Evolutionary conservation across 2,113 vertebrate genomes (phyloP), one percentile per base, ranked within the genome.

Genomic region (Brevimyrus niger): DNA sequence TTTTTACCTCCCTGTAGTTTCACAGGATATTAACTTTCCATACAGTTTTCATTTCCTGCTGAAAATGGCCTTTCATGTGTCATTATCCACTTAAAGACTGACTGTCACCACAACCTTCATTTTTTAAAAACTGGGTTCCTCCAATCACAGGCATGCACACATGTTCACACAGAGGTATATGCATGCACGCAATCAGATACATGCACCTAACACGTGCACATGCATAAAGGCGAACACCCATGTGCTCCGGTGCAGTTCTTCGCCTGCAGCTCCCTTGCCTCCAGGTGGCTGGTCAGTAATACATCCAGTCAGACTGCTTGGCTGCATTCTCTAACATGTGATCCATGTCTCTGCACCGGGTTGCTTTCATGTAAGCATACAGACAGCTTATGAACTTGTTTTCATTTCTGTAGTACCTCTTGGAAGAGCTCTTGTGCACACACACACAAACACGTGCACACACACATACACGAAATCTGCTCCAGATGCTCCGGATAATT

Each of bases 1-100:
- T 89, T 65, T 69, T 51, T 84, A 38, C 15, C 13, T 53, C 48
- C 7, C 88, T 80, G 89, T 89, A 87, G 73, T 89, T 76, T 76
- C 73, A 92, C 92, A 94, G 93, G 94, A 95, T 95, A 95, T 95
- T 93, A 93, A 94, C 93, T 93, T 92, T 94, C 93, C 90, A 90
- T 84, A 89, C 61, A 89, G 89, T 90, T 95, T 93, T 95, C 90
- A 95, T 95, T 95, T 94, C 95, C 94, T 94, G 91, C 93, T 91
- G 90, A 90, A 93, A 89, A 91, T 91, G 93, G 87, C 88, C 93
- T 95, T 95, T 95, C 91, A 94, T 91, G 92, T 93, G 93, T 94
- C 93, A 91, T 89, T 89, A 90, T 92, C 91, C 90, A 91, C 92
- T 93, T 91, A 91, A 88, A 90, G 58, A 90, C 55, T 44, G 47